Conservation (phyloP, 1,140 invertebrate genomes). For the Arion vulgaris region DNA sequence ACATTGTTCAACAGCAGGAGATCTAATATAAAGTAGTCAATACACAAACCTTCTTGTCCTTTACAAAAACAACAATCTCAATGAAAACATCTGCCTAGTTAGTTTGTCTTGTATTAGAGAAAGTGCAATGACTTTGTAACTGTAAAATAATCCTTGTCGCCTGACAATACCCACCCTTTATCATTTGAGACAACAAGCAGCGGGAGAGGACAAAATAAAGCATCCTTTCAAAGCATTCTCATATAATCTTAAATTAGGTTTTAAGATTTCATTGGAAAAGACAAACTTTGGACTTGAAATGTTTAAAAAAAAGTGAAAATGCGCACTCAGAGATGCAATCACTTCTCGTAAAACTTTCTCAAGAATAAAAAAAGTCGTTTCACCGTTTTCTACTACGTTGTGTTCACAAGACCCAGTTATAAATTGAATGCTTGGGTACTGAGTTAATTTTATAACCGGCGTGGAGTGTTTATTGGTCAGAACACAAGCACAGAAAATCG, state of each 20-base stretch:
- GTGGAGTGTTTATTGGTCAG: conserved; percentile 5
- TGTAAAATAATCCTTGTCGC: neutral
- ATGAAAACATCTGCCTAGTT: conserved; percentile 19
- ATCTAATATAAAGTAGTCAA: neutral
- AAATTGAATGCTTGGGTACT: conserved; percentile 12
- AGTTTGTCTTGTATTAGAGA: neutral
- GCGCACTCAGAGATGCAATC: conserved; percentile 18
- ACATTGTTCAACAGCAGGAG: neutral
- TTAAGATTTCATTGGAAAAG: neutral
- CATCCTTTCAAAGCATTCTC: neutral
- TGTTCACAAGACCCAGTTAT: neutral
- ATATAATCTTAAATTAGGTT: conserved; percentile 22
- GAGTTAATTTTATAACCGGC: conserved; percentile 25
- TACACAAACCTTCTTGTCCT: neutral
- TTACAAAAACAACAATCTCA: neutral
- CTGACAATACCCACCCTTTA: neutral
- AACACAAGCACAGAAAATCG: conserved; percentile 3
- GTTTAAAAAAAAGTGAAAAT: neutral
- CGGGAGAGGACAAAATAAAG: neutral
- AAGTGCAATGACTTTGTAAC: conserved; percentile 16
- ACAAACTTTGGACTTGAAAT: neutral
- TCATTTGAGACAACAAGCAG: neutral
- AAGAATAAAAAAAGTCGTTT: neutral
- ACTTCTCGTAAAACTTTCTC: neutral
- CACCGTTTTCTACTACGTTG: neutral